Conservation (phyloP, 1,140 invertebrate species). For the Drosophila parabipectinata region DNA sequence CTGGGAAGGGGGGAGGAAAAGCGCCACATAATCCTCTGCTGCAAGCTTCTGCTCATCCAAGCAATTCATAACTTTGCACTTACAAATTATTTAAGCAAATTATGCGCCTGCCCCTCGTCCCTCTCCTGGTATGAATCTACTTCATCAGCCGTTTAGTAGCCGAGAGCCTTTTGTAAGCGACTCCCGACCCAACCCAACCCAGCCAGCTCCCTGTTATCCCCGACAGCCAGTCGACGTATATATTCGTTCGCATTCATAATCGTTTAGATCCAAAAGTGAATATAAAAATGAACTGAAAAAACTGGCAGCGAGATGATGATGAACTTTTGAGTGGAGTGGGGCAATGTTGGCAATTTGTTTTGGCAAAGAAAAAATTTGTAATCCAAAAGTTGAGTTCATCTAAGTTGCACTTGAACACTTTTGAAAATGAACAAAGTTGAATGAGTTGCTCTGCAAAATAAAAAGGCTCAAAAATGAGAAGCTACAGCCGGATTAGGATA, state of each 20-base stretch:
- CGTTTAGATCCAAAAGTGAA: constrained; percentile 42
- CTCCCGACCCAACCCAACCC: neutral
- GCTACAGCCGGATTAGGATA: neutral
- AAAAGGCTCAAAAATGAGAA: neutral
- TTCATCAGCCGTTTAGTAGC: constrained; percentile 58
- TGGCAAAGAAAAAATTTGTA: constrained; percentile 17
- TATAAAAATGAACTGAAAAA: constrained; percentile 32
- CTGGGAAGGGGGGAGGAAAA: neutral
- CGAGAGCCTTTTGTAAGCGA: constrained; percentile 39
- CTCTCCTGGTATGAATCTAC: constrained; percentile 20
- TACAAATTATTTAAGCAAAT: constrained; percentile 66
- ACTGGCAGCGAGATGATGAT: constrained; percentile 17
- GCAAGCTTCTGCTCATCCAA: constrained; percentile 32
- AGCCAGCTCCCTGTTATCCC: neutral
- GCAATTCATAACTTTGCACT: constrained; percentile 65
- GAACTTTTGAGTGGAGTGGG: constrained; percentile 28
- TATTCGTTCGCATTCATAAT: constrained; percentile 57
- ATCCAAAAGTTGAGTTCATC: constrained; percentile 48
- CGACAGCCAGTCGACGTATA: neutral
- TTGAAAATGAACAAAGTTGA: constrained; percentile 38
- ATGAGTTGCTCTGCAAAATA: constrained; percentile 7
- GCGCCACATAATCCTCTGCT: constrained; percentile 14
- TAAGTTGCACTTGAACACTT: constrained; percentile 46
- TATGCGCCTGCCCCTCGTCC: constrained; percentile 19
- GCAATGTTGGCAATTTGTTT: constrained; percentile 30